phyloP scores from a whole-genome alignment of 2,113 vertebrate genomes.

The Prolemur simus region DNA sequence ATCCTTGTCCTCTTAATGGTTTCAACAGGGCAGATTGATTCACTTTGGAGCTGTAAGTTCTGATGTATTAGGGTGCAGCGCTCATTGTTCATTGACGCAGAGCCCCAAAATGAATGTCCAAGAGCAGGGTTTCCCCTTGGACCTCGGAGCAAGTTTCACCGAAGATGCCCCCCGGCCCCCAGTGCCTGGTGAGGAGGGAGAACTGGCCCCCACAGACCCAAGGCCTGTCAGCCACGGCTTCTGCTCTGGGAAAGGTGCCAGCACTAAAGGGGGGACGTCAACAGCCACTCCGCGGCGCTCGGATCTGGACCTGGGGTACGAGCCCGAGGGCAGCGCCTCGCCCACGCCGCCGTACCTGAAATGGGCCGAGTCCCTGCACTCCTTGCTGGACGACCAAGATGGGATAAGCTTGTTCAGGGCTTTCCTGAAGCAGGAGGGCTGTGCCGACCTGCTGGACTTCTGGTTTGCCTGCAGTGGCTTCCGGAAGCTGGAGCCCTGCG shows the following conservation, averaged over 20 bases:
- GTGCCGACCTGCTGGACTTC: constrained; percentile 96
- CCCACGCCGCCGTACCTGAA: constrained; percentile 97
- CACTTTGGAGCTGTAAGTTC: constrained; percentile 84
- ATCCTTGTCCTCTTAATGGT: constrained; percentile 78
- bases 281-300: constrained; percentile 94
- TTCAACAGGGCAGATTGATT: constrained; percentile 86
- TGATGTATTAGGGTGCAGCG: constrained; percentile 81
- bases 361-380: constrained; percentile 98
- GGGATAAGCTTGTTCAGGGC: constrained; percentile 96
- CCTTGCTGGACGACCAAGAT: constrained; percentile 96
- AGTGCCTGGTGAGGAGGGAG: constrained; percentile 97
- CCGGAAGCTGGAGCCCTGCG: constrained; percentile 91
- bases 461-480: constrained; percentile 99
- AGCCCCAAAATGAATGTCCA: constrained; percentile 92
- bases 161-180: constrained; percentile 98
- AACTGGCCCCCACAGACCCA: constrained; percentile 90
- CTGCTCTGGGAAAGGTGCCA: constrained; percentile 89
- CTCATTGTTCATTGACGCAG: constrained; percentile 80
- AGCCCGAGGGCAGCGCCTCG: constrained; percentile 97
- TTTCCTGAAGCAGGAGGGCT: constrained; percentile 96
- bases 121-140: constrained; percentile 91
- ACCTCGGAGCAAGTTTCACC: constrained; percentile 95
- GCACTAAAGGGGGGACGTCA: constrained; percentile 89
- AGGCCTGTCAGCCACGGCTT: constrained; percentile 86
- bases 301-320: constrained; percentile 96